Percentiles rank a stretch among this genome's conserved stretches.
phyloP scores from a whole-genome alignment of 2,888 invertebrate species.

The Mimas tiliae region DNA sequence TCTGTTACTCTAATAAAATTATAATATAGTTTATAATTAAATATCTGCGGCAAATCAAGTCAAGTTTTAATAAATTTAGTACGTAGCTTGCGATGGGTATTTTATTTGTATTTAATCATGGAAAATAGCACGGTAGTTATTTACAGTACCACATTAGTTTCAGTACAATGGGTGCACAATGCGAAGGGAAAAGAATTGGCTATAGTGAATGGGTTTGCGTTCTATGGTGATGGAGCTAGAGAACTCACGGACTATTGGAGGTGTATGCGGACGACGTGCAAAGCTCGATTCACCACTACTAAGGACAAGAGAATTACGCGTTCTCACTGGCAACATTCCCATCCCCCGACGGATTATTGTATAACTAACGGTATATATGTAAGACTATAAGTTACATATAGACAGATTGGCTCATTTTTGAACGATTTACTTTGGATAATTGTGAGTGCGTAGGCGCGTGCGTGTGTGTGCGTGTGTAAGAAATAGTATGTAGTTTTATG shows the following conservation, averaged over 20 bases:
- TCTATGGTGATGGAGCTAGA: background rate
- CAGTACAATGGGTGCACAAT: slow-evolving; percentile 27
- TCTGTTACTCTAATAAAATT: no score
- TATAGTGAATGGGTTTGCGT: slow-evolving; percentile 11
- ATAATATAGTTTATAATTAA: no score
- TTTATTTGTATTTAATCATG: no score
- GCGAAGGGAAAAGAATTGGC: slow-evolving; percentile 28
- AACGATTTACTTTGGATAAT: no score
- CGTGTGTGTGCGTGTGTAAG: no score
- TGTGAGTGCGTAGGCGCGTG: no score
- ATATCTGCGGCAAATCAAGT: no score
- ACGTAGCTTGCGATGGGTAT: no score
- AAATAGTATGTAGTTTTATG: no score
- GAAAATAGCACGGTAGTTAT: no score
- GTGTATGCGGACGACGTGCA: slow-evolving; percentile 40
- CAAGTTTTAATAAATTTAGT: no score
- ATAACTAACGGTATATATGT: slow-evolving; percentile 28
- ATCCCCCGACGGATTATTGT: slow-evolving; percentile 30
- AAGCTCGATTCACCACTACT: slow-evolving; percentile 34
- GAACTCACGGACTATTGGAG: slow-evolving; percentile 34
- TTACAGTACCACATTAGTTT: slow-evolving; percentile 23
- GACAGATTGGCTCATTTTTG: background rate
- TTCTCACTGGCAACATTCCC: slow-evolving; percentile 30
- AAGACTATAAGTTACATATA: background rate
- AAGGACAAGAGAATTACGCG: slow-evolving; percentile 25